Base-by-base conservation (phyloP, 2,797 vertebrate species). In the Telmatherina bonti region DNA sequence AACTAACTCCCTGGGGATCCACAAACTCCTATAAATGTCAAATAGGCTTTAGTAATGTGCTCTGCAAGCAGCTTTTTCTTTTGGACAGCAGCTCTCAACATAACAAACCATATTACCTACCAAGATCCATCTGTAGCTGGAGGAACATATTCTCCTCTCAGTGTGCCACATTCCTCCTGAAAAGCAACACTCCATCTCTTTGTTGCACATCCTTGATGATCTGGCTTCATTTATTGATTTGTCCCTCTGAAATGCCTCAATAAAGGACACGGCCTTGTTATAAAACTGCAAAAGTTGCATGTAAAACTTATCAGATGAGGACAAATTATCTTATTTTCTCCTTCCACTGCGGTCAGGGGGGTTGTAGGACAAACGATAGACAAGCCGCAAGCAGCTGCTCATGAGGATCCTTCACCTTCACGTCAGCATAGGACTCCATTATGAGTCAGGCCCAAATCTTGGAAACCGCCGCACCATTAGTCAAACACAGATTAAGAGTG, bases 331-430 rank as follows among this genome's bases (percentile, higher is more conserved):
- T 62, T 55, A 61, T 73, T 65, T 30, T 53, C 72, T 67, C 67
- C 72, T 66, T 70, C 81, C 64, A 72, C 82, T 83, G 79, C 26
- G 78, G 88, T 85, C 89, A 84, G 76, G 68, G 62, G 73, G 78
- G 77, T 71, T 86, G 85, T 86, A 86, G 86, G 85, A 87, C 88
- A 84, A 85, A 83, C 31, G 52, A 73, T 35, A 84, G 88, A 88
- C 81, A 81, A 88, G 84, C 87, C 84, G 62, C 82, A 81, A 90
- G 85, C 82, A 64, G 73, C 77, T 60, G 85, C 92, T 87, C 75
- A 18, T 63, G 79, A 88, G 89, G 72, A 90, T 86, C 74, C 63
- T 83, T 93, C 90, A 91, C 89, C 88, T 91, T 91, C 89, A 88
- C 64, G 33, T 69, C 10, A 13, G 59, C 76, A 60, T 65, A 67